Percentiles rank a stretch among this genome's conserved stretches.
phyloP scores from a whole-genome alignment of 2,113 vertebrate species.

The Toxotes jaculatrix region DNA sequence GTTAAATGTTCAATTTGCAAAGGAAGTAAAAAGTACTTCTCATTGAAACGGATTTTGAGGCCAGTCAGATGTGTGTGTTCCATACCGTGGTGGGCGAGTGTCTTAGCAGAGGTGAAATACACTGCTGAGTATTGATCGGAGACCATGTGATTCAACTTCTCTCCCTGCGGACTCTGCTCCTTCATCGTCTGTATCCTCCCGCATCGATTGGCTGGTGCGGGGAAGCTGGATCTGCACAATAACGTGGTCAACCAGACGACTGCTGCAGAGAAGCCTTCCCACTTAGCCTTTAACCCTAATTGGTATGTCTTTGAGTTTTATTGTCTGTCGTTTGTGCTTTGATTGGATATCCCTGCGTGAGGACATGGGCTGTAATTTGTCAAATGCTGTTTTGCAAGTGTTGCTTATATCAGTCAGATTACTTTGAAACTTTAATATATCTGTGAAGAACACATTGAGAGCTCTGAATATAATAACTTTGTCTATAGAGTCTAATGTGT shows the following conservation, averaged over 20 bases:
- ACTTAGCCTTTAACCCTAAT: slow-evolving; percentile 44
- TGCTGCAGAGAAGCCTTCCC: slow-evolving; percentile 28
- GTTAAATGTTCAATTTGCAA: slow-evolving; percentile 24
- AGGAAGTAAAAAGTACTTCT: slow-evolving; percentile 5
- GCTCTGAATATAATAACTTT: slow-evolving; percentile 11
- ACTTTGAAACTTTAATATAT: slow-evolving; percentile 1
- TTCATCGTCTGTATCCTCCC: slow-evolving; percentile 61
- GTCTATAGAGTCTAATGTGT: not conserved
- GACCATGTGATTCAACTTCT: slow-evolving; percentile 65
- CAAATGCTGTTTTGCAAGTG: slow-evolving; percentile 32
- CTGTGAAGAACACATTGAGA: not conserved
- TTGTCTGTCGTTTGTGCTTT: not conserved
- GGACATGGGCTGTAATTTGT: slow-evolving; percentile 14
- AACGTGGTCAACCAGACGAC: slow-evolving; percentile 21
- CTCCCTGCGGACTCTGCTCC: slow-evolving; percentile 54
- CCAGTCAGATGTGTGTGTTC: slow-evolving; percentile 20
- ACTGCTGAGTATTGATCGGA: slow-evolving; percentile 71
- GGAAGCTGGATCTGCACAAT: slow-evolving; percentile 38
- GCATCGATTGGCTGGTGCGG: slow-evolving; percentile 63
- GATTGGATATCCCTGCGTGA: slow-evolving; percentile 5
- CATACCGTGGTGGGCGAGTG: slow-evolving; percentile 18
- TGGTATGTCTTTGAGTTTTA: slow-evolving; percentile 4
- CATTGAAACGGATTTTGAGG: not conserved
- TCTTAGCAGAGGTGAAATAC: slow-evolving; percentile 64
- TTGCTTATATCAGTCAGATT: slow-evolving; percentile 14